Base-by-base conservation (phyloP, 30 jellyfish, hydroid and myxozoan species). In the Cassiopea xamachana region DNA sequence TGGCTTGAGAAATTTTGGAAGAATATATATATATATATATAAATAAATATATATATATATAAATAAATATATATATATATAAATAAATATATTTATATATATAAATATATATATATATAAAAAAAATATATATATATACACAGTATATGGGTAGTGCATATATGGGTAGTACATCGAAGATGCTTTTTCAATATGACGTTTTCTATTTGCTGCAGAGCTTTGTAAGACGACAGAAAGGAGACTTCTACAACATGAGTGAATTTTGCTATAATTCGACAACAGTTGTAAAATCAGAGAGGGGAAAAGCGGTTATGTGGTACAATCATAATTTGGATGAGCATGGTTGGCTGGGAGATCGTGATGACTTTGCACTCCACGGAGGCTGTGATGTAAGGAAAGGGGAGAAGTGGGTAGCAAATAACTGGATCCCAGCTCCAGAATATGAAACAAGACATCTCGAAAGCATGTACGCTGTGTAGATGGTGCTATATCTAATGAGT, bases 231-330 rank as follows among this genome's bases (percentile, higher is more conserved):
- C 83, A 91, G 49, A 69, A 75, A 13, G 99, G 97, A 43, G 99
- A 97, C 79, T 87, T 76, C 77, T 97, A 91, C 86, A 97, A 97
- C 69, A 85, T 97, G 73, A 97, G 99, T 79, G 82, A 97, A 74
- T 94, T 90, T 81, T 97, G 99, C 89, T 93, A 97, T 71, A 88
- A 97, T 58, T 98, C 98, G 39, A 86, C 93, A 58, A 73, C 94
- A 7, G 99, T 97, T n/a, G 98, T 97, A 48, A 77, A 77, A 44
- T 91, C 99, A 10, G 94, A 93, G 79, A 93, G 90, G 77, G 99
- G 99, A 48, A 88, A 92, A 69, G 98, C 98, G 1, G 98, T 93
- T 27, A n/a, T 97, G 87, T 97, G 99, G 99, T 97, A 97, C 83
- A 97, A 97, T 85, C 99, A 97, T 74, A 69, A 89, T 75, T 58